Conservation (phyloP, 2,113 vertebrate genomes). For the Irena cyanogastra region DNA sequence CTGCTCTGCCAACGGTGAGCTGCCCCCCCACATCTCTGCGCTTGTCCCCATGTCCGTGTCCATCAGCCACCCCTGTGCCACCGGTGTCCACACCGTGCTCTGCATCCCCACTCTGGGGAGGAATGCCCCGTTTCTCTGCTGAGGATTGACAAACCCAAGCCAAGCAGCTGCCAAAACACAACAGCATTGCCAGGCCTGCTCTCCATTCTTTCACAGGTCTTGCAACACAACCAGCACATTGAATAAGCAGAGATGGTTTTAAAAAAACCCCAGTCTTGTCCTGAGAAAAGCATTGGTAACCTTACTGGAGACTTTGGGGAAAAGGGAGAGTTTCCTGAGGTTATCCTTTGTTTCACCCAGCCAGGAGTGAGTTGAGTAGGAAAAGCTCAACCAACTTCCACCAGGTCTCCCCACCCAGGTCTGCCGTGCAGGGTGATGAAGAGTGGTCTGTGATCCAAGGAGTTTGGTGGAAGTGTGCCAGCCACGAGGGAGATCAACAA, state of each 20-base stretch:
- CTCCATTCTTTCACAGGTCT: not conserved
- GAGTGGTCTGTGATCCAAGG: not conserved
- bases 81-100: fast-evolving
- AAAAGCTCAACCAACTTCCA: not conserved
- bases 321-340: not conserved
- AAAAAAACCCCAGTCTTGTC: not conserved
- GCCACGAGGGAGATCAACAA: not conserved
- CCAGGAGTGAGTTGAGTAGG: not conserved
- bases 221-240: not conserved
- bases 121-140: fast-evolving
- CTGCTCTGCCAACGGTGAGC: not conserved
- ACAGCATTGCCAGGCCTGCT: not conserved
- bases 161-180: not conserved
- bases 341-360: not conserved
- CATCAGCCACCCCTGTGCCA: not conserved
- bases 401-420: not conserved
- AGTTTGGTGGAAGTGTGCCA: fast-evolving
- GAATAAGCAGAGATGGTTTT: not conserved
- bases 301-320: not conserved
- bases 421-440: not conserved
- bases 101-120: fast-evolving
- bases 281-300: not conserved
- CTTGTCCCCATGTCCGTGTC: fast-evolving
- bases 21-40: fast-evolving
- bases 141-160: not conserved